phyloP scores from a whole-genome alignment of 1,140 invertebrate species.

The Conopomorpha cramerella region DNA sequence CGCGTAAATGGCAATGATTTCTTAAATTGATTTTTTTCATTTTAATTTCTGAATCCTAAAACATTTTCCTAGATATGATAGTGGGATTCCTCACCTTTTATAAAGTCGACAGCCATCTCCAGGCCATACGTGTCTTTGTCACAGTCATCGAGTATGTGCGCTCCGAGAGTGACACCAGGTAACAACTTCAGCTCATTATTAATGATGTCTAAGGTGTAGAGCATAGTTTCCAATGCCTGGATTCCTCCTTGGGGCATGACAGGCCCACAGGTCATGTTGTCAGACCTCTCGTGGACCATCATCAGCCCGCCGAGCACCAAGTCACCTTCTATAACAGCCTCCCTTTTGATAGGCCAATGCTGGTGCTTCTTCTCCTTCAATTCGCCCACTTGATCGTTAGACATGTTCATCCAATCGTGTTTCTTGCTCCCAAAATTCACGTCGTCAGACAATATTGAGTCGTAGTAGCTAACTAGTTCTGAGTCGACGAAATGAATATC shows the following conservation, averaged over 20 bases:
- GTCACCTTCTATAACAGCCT: constrained; percentile 79
- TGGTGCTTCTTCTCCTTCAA: neutral
- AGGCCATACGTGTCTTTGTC: constrained; percentile 95
- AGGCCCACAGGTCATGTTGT: constrained; percentile 81
- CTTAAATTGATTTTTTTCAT: too few relatives aligned
- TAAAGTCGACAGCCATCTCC: constrained; percentile 96
- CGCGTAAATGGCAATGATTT: too few relatives aligned
- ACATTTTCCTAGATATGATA: too few relatives aligned
- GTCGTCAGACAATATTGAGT: too few relatives aligned
- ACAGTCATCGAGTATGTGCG: constrained; percentile 92
- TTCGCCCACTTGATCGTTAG: neutral
- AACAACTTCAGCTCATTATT: constrained; percentile 67
- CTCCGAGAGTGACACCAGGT: constrained; percentile 82
- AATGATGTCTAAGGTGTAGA: constrained; percentile 86
- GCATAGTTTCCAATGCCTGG: constrained; percentile 90
- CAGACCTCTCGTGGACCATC: constrained; percentile 84
- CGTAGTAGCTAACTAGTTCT: too few relatives aligned
- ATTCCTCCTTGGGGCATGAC: constrained; percentile 94
- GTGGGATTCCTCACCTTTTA: constrained; percentile 96
- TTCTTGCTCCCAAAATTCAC: too few relatives aligned
- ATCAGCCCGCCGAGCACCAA: constrained; percentile 81
- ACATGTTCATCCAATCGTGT: too few relatives aligned
- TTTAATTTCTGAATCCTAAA: too few relatives aligned
- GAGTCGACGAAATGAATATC: too few relatives aligned
- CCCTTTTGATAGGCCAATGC: constrained; percentile 80